Conservation (phyloP, 2,888 invertebrate species). For the Chrysomela aeneicollis region DNA sequence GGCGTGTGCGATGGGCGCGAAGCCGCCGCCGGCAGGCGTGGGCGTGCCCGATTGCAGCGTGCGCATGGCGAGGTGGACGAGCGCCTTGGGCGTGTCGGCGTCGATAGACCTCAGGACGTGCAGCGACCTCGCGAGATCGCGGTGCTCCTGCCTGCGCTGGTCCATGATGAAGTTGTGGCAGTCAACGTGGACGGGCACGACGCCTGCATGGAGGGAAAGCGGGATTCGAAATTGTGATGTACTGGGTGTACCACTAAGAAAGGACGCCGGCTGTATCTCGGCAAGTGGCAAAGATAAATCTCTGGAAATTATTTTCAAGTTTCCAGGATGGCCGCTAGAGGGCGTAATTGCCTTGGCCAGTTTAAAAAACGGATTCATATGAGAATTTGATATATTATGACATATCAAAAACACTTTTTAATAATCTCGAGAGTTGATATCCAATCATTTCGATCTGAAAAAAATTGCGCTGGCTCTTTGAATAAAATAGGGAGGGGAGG, state of each 20-base stretch:
- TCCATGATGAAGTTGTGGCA: constrained; percentile 78
- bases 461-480: too few relatives aligned
- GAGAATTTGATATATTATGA: too few relatives aligned
- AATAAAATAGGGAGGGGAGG: too few relatives aligned
- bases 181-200: constrained; percentile 79
- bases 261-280: too few relatives aligned
- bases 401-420: too few relatives aligned
- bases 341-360: too few relatives aligned
- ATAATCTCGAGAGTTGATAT: too few relatives aligned
- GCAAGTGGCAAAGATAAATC: too few relatives aligned
- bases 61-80: constrained; percentile 83
- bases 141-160: constrained; percentile 78
- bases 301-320: too few relatives aligned
- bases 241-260: not conserved
- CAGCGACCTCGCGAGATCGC: constrained; percentile 76
- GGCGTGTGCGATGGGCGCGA: constrained; percentile 71
- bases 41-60: constrained; percentile 77
- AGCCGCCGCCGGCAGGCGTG: constrained; percentile 53
- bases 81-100: constrained; percentile 69
- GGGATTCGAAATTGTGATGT: not conserved
- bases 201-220: constrained; percentile 64
- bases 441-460: too few relatives aligned
- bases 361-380: too few relatives aligned
- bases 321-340: too few relatives aligned
- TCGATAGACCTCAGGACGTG: constrained; percentile 73